These are phyloP conservation scores for Pocillopora grandis DNA, from an alignment of 92 coral and sea anemone genomes.

Conservation along the genomic window DNA sequence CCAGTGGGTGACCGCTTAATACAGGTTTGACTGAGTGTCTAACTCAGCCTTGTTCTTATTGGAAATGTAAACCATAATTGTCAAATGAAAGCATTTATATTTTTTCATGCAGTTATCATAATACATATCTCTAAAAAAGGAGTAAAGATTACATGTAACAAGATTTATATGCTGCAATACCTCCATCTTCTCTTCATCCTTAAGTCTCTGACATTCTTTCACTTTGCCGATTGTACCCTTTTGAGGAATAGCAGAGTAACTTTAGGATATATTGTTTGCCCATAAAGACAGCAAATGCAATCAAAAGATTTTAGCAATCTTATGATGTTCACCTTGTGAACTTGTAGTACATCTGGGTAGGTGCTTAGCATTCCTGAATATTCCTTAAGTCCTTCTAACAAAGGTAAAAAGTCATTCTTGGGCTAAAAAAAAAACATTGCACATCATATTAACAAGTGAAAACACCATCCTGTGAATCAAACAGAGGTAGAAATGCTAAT, in stretches of 20 bases:
- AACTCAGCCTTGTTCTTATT: too few species aligned
- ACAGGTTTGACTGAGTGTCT: too few species aligned
- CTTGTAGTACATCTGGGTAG: constrained; percentile 91
- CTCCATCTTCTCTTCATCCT: constrained; percentile 94
- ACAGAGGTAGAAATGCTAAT: too few species aligned
- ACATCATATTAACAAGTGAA: background rate
- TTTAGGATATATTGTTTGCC: background rate
- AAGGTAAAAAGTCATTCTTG: constrained; percentile 75
- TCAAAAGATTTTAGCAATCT: too few species aligned
- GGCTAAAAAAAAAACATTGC: constrained; percentile 59
- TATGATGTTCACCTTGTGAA: constrained; percentile 72
- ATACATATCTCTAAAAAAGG: too few species aligned
- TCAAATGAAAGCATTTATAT: too few species aligned
- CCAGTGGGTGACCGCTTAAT: too few species aligned
- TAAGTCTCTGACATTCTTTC: constrained; percentile 86
- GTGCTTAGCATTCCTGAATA: constrained; percentile 90
- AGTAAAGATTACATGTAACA: background rate
- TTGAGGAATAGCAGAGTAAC: background rate
- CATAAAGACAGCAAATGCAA: background rate
- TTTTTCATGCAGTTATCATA: too few species aligned
- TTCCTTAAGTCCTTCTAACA: constrained; percentile 90
- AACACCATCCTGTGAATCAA: background rate
- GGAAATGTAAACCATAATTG: too few species aligned
- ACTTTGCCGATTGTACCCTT: constrained; percentile 86
- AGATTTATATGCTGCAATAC: constrained; percentile 31